These are phyloP conservation scores for Hemiprocne comata DNA, from an alignment of 2,113 vertebrate genomes.

Conservation along the genomic window DNA sequence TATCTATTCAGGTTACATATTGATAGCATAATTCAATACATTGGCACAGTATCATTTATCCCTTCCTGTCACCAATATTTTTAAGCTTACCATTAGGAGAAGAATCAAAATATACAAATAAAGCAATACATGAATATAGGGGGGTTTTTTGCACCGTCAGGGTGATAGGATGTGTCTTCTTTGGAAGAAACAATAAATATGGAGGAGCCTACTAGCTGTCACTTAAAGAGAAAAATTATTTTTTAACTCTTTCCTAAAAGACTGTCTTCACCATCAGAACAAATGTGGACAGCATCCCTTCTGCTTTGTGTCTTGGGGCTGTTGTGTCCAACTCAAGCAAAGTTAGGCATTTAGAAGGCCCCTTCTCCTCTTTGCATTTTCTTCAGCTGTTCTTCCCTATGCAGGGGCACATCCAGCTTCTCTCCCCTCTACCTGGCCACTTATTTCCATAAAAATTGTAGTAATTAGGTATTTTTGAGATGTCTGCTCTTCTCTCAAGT, in stretches of 20 bases:
- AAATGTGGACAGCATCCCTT: accelerated
- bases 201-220: neutral
- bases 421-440: neutral
- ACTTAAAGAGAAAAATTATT: neutral
- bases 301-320: neutral
- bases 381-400: neutral
- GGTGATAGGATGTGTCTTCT: neutral
- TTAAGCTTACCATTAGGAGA: neutral
- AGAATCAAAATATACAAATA: neutral
- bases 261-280: neutral
- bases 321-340: neutral
- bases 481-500: neutral
- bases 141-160: neutral
- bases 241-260: neutral
- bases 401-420: neutral
- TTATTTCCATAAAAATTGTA: neutral
- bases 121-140: neutral
- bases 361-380: neutral
- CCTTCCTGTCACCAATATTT: neutral
- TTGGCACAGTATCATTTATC: neutral
- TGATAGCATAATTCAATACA: neutral
- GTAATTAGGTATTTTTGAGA: neutral
- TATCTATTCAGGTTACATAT: neutral
- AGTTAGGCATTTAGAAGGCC: neutral
- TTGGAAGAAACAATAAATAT: neutral